A percentile compares a stretch with the other conserved stretches of the same genome.
phyloP scores from a whole-genome alignment of 2,888 invertebrate species.

The Rhagonycha lutea region DNA sequence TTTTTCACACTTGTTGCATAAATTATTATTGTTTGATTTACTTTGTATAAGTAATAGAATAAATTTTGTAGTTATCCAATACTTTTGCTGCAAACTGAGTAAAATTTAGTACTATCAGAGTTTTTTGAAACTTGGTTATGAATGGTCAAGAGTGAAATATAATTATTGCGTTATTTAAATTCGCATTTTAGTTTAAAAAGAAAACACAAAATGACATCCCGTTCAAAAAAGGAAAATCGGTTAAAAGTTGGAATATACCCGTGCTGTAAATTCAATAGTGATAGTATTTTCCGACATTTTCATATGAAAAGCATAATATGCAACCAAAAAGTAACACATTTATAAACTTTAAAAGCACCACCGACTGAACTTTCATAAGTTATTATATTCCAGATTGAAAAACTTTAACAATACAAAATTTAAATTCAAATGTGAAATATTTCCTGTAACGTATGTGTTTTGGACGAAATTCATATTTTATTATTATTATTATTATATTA shows the following conservation, averaged over 20 bases:
- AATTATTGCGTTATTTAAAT: background rate
- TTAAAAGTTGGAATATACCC: background rate
- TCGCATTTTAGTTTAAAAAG: background rate
- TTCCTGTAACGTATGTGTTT: slow-evolving; percentile 34
- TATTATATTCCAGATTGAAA: slow-evolving; percentile 46
- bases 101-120: no score
- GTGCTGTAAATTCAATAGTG: background rate
- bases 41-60: no score
- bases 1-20: no score
- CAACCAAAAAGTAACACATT: slow-evolving; percentile 4
- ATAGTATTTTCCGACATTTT: background rate
- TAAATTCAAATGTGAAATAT: slow-evolving; percentile 31
- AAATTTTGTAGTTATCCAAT: no score
- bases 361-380: slow-evolving; percentile 24
- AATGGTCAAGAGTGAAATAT: background rate
- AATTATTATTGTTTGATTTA: no score
- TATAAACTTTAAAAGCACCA: slow-evolving; percentile 1
- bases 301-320: background rate
- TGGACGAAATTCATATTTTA: slow-evolving; percentile 33
- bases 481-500: slow-evolving; percentile 20
- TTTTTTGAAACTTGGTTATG: no score
- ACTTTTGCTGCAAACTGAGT: no score
- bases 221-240: background rate
- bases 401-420: slow-evolving; percentile 40
- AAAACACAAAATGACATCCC: background rate